Conservation (phyloP, 2,797 vertebrate genomes). For the Meriones psammophilus region DNA sequence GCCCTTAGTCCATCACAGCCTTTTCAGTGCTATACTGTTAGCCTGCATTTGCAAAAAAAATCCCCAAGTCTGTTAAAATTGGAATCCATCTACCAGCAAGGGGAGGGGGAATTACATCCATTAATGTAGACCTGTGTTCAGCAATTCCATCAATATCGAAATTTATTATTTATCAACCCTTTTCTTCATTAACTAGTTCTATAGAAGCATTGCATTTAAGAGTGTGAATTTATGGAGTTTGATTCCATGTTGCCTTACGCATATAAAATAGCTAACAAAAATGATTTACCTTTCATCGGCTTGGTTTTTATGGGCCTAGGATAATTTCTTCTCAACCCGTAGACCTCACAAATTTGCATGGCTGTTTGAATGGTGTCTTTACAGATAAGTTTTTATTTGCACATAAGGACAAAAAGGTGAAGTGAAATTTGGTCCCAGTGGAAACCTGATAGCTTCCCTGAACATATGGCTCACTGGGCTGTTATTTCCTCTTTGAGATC, state of each 20-base stretch:
- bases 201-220: constrained; percentile 27
- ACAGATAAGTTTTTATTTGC: constrained; percentile 79
- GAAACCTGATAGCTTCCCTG: constrained; percentile 82
- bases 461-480: constrained; percentile 84
- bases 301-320: constrained; percentile 43
- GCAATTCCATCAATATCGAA: constrained; percentile 54
- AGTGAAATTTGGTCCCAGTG: constrained; percentile 84
- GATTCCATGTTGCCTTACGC: neutral
- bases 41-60: constrained; percentile 69
- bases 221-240: neutral
- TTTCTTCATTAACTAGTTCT: constrained; percentile 59
- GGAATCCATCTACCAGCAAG: constrained; percentile 60
- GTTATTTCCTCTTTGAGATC: constrained; percentile 82
- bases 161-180: constrained; percentile 67
- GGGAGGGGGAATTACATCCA: constrained; percentile 46
- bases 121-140: constrained; percentile 56
- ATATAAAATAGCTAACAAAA: constrained; percentile 65
- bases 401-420: constrained; percentile 82
- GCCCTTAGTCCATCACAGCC: constrained; percentile 18
- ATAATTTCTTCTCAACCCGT: constrained; percentile 66
- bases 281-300: constrained; percentile 52
- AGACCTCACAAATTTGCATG: constrained; percentile 81
- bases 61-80: constrained; percentile 73
- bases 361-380: constrained; percentile 87
- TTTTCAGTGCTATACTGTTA: constrained; percentile 37